Evolutionary conservation across 2,888 invertebrate species (phyloP).

Genomic region (Torymus auratus): DNA sequence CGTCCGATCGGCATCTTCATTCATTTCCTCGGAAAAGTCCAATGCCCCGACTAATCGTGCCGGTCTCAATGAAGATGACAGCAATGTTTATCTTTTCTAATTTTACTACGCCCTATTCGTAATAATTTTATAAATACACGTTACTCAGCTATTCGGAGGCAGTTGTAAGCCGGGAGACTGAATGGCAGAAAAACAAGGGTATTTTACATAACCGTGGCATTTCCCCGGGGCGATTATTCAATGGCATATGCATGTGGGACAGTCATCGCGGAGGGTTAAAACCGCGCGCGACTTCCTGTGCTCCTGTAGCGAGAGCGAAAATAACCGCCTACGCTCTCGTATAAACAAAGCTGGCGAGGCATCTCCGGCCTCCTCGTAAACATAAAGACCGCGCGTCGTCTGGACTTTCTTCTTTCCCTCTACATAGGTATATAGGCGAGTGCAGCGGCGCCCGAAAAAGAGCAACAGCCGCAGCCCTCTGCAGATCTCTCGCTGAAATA

Average conservation of each 20-base stretch:
- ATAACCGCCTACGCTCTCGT: slow-evolving; percentile 32
- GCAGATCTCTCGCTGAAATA: too few species aligned
- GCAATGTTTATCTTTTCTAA: neutral
- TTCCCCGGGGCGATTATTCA: too few species aligned
- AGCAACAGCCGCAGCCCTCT: neutral
- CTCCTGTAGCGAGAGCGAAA: slow-evolving; percentile 12
- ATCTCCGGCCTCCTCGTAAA: slow-evolving; percentile 23
- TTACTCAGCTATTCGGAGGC: too few species aligned
- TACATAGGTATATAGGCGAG: neutral
- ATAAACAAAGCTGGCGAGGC: slow-evolving; percentile 41
- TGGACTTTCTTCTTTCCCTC: slow-evolving; percentile 16
- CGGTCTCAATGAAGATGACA: too few species aligned
- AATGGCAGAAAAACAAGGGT: too few species aligned
- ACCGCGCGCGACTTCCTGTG: neutral
- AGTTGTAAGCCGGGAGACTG: too few species aligned
- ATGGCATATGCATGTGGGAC: too few species aligned
- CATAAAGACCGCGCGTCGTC: slow-evolving; percentile 24
- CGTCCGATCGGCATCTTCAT: neutral
- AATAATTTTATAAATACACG: too few species aligned
- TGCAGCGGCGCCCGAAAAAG: slow-evolving; percentile 18
- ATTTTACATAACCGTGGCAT: too few species aligned
- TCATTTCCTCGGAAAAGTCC: slow-evolving; percentile 4
- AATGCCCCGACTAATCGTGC: too few species aligned
- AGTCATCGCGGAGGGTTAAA: too few species aligned
- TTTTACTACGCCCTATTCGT: too few species aligned